A percentile compares a stretch with the other conserved stretches of the same genome.
These are phyloP conservation scores for Lochmaea crataegi DNA, from an alignment of 2,888 invertebrate genomes.

Conservation along the genomic window DNA sequence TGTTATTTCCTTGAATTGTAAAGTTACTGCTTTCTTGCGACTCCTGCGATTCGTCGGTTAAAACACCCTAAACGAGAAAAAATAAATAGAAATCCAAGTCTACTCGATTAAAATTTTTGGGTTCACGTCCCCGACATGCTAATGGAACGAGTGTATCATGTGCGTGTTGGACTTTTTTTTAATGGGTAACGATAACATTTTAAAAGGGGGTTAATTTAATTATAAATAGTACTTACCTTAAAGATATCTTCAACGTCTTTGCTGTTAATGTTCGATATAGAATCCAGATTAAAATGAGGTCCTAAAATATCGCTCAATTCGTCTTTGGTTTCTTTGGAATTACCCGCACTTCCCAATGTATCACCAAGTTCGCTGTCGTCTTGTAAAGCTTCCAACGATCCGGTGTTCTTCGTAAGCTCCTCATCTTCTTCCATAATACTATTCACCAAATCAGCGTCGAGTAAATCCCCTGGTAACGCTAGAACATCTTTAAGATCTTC, in stretches of 20 bases:
- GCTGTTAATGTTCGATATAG: constrained; percentile 89
- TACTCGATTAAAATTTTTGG: too few species aligned
- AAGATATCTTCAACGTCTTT: constrained; percentile 94
- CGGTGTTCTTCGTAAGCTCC: constrained; percentile 68
- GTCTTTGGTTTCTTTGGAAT: constrained; percentile 75
- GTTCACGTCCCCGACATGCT: too few species aligned
- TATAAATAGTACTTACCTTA: too few species aligned
- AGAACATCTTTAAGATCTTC: constrained; percentile 76
- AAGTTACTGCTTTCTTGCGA: constrained; percentile 79
- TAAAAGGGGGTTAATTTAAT: too few species aligned
- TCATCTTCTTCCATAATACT: constrained; percentile 74
- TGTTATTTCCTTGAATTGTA: constrained; percentile 50
- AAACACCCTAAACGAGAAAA: constrained; percentile 70
- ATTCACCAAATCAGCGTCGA: constrained; percentile 75
- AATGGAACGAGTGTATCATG: too few species aligned
- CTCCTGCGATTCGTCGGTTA: constrained; percentile 86
- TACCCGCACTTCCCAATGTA: constrained; percentile 60
- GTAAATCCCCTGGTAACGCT: constrained; percentile 72
- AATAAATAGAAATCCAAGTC: not conserved
- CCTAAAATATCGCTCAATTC: constrained; percentile 76
- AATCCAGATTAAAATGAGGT: constrained; percentile 80
- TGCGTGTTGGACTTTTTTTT: too few species aligned
- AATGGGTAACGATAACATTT: too few species aligned
- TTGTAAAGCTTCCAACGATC: constrained; percentile 66
- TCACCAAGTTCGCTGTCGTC: constrained; percentile 63